These are phyloP conservation scores for Asbolus verrucosus DNA, from an alignment of 1,140 invertebrate genomes.

Conservation along the genomic window DNA sequence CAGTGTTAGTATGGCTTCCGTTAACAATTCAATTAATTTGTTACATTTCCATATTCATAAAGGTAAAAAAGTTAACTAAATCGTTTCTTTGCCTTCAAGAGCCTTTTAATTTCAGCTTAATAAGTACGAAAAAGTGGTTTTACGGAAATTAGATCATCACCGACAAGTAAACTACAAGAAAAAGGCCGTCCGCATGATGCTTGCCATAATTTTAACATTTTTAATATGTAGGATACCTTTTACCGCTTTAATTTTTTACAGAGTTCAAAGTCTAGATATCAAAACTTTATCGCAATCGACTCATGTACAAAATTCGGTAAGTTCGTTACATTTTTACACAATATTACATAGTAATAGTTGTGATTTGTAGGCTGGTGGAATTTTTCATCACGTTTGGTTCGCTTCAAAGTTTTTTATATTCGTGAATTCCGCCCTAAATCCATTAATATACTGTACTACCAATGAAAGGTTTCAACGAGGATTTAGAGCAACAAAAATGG, in stretches of 20 bases:
- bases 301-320: slow-evolving; percentile 9
- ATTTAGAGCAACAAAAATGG: slow-evolving; percentile 24
- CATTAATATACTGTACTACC: slow-evolving; percentile 22
- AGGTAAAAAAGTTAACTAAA: too few species aligned
- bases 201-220: slow-evolving; percentile 76
- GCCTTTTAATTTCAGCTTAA: slow-evolving; percentile 67
- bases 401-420: slow-evolving; percentile 39
- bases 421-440: slow-evolving; percentile 28
- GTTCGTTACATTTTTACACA: too few species aligned
- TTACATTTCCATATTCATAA: slow-evolving; percentile 74
- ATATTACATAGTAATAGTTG: not conserved
- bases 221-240: slow-evolving; percentile 77
- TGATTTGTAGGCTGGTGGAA: slow-evolving; percentile 7
- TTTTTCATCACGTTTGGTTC: slow-evolving; percentile 29
- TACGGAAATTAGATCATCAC: slow-evolving; percentile 68
- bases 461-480: slow-evolving; percentile 24
- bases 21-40: slow-evolving; percentile 76
- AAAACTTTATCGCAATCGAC: not conserved
- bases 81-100: not conserved
- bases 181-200: slow-evolving; percentile 76
- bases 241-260: slow-evolving; percentile 74
- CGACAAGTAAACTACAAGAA: slow-evolving; percentile 73
- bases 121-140: slow-evolving; percentile 70
- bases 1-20: slow-evolving; percentile 78
- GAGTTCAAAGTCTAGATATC: slow-evolving; percentile 64